Percentiles rank a stretch among this genome's conserved stretches.
These are phyloP conservation scores for Pelobates fuscus DNA, from an alignment of 2,113 vertebrate genomes.

Conservation along the genomic window DNA sequence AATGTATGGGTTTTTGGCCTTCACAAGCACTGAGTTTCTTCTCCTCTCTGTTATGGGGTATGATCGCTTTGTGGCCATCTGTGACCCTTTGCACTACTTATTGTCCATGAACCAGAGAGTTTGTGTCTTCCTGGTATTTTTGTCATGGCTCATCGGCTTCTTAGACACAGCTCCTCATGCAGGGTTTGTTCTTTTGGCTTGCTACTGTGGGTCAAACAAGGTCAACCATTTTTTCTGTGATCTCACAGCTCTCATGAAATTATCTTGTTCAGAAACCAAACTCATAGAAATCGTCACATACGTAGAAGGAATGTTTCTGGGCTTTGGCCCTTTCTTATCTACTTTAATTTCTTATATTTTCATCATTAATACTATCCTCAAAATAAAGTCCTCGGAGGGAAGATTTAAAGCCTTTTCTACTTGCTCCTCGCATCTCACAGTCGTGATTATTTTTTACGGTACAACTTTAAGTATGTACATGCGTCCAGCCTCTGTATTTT, in stretches of 20 bases:
- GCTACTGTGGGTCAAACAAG: not conserved
- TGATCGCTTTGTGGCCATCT: slow-evolving; percentile 8
- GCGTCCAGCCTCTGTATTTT: slow-evolving; percentile 12
- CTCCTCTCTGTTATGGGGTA: not conserved
- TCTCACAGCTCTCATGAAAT: not conserved
- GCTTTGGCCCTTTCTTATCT: not conserved
- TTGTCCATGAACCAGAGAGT: not conserved
- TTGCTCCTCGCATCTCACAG: not conserved
- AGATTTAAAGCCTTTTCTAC: too few relatives aligned
- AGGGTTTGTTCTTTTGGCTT: too few relatives aligned
- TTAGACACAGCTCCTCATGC: not conserved
- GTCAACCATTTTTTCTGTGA: slow-evolving; percentile 15
- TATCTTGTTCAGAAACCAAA: slow-evolving; percentile 1
- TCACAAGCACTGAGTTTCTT: not conserved
- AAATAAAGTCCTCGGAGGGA: not conserved
- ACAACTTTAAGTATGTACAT: slow-evolving; percentile 22
- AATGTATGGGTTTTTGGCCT: not conserved
- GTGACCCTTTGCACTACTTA: not conserved
- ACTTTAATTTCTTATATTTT: not conserved
- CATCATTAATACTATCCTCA: not conserved
- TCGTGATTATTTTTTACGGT: slow-evolving; percentile 13
- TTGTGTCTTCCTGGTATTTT: not conserved
- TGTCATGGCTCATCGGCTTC: slow-evolving; percentile 14
- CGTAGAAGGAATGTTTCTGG: not conserved
- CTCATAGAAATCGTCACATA: not conserved